These are phyloP conservation scores for Atrina japonica DNA, from an alignment of 2,888 invertebrate species.

Conservation along the genomic window DNA sequence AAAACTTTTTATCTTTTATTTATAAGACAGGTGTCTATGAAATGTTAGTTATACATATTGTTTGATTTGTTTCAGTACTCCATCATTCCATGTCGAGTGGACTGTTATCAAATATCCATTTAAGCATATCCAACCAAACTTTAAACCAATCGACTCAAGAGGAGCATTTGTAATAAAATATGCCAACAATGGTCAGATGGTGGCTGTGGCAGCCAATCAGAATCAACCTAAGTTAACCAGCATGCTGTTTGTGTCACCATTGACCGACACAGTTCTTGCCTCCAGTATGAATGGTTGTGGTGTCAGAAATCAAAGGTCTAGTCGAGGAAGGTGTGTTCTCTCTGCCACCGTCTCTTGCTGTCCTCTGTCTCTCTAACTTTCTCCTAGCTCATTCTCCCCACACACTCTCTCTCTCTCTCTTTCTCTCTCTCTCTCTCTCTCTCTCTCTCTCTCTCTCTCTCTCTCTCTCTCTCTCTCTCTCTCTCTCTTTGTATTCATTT, in stretches of 20 bases:
- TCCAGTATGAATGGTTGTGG: slow-evolving; percentile 72
- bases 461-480: too few species aligned
- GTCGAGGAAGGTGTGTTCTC: slow-evolving; percentile 59
- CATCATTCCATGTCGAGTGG: slow-evolving; percentile 66
- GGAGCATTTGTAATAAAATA: slow-evolving; percentile 71
- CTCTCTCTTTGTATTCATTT: too few species aligned
- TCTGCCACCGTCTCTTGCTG: background rate
- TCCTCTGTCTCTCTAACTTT: too few species aligned
- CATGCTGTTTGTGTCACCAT: slow-evolving; percentile 75
- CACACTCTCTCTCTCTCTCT: too few species aligned
- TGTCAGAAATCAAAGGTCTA: slow-evolving; percentile 52
- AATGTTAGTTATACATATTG: background rate
- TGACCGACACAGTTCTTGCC: slow-evolving; percentile 73
- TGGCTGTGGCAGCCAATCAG: slow-evolving; percentile 78
- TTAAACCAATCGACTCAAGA: slow-evolving; percentile 63
- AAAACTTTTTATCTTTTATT: too few species aligned
- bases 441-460: too few species aligned
- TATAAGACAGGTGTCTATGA: too few species aligned
- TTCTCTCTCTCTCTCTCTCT: too few species aligned
- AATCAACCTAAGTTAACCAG: slow-evolving; percentile 65
- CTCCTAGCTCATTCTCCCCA: too few species aligned
- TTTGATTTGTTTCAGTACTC: slow-evolving; percentile 49
- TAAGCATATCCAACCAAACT: slow-evolving; percentile 60
- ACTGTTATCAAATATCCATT: slow-evolving; percentile 67
- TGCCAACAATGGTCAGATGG: slow-evolving; percentile 73